A percentile compares a stretch with the other conserved stretches of the same genome.
Conservation (phyloP, 2,888 invertebrate species). For the Fragum sueziense region DNA sequence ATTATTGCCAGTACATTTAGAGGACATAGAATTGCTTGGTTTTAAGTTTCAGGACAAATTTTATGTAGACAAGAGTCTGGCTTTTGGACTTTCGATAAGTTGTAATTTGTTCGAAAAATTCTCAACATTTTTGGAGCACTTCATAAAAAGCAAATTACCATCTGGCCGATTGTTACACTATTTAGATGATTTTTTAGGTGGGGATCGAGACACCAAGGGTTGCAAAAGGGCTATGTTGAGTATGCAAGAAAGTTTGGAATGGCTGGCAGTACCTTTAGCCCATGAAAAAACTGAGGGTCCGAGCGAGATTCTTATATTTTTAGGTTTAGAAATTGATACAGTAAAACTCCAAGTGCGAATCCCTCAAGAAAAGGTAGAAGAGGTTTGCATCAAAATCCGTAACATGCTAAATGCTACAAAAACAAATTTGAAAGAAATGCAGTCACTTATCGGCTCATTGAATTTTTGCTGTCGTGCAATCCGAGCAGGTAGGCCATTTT, state of each 20-base stretch:
- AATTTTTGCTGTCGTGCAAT: conserved; percentile 39
- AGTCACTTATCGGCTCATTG: conserved; percentile 35
- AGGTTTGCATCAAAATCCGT: neutral
- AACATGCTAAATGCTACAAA: conserved; percentile 4
- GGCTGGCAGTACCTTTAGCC: conserved; percentile 12
- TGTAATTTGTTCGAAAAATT: conserved; percentile 43
- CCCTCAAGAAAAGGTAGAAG: conserved; percentile 20
- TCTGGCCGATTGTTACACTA: too few species aligned
- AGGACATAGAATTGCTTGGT: conserved; percentile 37
- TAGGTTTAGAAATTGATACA: conserved; percentile 32
- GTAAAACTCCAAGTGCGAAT: conserved; percentile 11
- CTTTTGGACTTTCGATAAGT: conserved; percentile 37
- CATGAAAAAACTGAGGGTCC: conserved; percentile 33
- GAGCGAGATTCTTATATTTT: conserved; percentile 8
- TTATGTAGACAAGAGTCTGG: conserved; percentile 42
- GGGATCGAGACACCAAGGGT: neutral
- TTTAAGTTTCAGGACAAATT: conserved; percentile 24
- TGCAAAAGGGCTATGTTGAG: neutral
- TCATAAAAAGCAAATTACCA: conserved; percentile 12
- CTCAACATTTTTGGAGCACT: conserved; percentile 45
- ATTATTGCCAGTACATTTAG: conserved; percentile 32
- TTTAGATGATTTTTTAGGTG: conserved; percentile 16
- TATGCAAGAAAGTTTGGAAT: neutral
- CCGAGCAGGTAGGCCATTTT: conserved; percentile 33
- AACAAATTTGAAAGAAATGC: conserved; percentile 31